phyloP scores from a whole-genome alignment of 2,113 vertebrate genomes.

The Apeltes quadracus region DNA sequence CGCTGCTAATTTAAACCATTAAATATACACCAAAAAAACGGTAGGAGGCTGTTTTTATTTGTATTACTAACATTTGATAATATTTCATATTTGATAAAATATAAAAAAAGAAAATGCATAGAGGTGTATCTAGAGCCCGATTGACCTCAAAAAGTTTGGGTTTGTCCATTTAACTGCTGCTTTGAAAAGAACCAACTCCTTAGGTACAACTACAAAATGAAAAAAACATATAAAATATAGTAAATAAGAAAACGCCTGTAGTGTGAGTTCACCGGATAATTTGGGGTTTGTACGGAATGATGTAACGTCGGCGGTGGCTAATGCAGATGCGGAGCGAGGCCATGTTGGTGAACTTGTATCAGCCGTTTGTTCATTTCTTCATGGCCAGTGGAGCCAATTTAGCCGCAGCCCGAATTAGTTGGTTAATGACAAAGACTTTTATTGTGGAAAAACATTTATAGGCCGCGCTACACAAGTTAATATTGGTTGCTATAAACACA shows the following conservation, averaged over 20 bases:
- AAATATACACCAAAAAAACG: not conserved
- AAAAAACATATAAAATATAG: not conserved
- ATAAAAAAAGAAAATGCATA: not conserved
- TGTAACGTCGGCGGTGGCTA: too few species aligned
- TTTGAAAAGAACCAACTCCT: not conserved
- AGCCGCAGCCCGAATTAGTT: conserved; percentile 15
- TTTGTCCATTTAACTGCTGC: not conserved
- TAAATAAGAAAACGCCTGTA: not conserved
- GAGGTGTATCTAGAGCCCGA: too few species aligned
- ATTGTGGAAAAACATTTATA: conserved; percentile 53
- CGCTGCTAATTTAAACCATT: too few species aligned
- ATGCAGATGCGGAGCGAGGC: not conserved
- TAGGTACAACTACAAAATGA: not conserved
- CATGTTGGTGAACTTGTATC: conserved; percentile 1
- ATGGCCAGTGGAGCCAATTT: not conserved
- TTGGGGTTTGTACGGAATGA: not conserved
- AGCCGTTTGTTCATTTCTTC: conserved; percentile 14
- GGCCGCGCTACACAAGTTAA: conserved; percentile 59
- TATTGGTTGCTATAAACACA: conserved; percentile 72
- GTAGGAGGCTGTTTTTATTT: not conserved
- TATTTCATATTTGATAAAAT: not conserved
- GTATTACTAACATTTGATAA: not conserved
- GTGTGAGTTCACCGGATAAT: not conserved
- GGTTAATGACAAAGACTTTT: conserved; percentile 53
- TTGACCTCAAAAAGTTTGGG: too few species aligned